Percentiles rank a stretch among this genome's conserved stretches.
Evolutionary conservation across 2,888 invertebrate genomes (phyloP).

Genomic region (Pseudococcus longispinus): DNA sequence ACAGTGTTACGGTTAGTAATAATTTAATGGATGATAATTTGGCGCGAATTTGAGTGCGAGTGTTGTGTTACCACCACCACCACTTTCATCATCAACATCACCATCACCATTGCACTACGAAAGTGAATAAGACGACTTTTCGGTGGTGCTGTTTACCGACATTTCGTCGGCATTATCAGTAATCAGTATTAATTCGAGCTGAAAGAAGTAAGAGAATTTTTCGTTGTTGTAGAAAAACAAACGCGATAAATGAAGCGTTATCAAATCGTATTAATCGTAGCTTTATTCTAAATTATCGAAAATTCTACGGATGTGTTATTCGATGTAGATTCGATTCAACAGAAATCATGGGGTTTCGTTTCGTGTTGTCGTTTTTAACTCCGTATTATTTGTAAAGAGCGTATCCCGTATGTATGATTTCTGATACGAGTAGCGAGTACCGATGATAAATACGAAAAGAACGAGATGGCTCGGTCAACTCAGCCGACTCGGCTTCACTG

Average conservation of each 20-base stretch:
- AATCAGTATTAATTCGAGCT: neutral
- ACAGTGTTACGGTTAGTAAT: neutral
- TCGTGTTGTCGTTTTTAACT: neutral
- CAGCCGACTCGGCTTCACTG: neutral
- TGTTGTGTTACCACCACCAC: neutral
- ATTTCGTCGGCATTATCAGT: neutral
- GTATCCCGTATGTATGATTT: too few species aligned
- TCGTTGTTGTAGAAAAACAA: neutral
- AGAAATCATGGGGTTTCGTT: neutral
- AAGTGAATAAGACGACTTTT: neutral
- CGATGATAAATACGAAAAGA: neutral
- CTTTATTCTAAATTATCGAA: too few species aligned
- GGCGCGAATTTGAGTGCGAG: neutral
- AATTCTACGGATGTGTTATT: too few species aligned
- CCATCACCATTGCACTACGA: neutral
- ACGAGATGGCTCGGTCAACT: conserved; percentile 18
- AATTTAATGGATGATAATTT: neutral
- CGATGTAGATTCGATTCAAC: too few species aligned
- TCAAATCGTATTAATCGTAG: too few species aligned
- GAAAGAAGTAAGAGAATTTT: neutral
- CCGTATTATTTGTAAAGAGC: neutral
- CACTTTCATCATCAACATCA: neutral
- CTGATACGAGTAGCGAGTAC: neutral
- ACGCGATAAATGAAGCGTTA: too few species aligned
- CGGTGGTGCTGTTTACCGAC: neutral